These are phyloP conservation scores for Acrobasis consociella DNA, from an alignment of 2,888 invertebrate genomes.

Conservation along the genomic window DNA sequence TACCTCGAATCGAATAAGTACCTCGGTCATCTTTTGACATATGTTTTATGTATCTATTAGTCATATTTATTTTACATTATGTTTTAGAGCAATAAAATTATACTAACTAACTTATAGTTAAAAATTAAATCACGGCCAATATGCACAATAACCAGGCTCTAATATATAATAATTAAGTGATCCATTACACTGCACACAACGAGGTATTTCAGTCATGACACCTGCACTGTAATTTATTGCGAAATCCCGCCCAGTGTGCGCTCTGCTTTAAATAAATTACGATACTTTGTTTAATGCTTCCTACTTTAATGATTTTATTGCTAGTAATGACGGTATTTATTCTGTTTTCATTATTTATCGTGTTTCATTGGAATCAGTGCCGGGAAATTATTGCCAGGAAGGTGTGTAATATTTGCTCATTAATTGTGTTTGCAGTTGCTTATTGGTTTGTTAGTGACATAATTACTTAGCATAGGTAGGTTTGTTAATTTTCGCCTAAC, in stretches of 20 bases:
- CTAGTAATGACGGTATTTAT: conserved; percentile 17
- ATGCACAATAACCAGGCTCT: conserved; percentile 15
- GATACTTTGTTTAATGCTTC: conserved; percentile 27
- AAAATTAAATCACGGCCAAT: conserved; percentile 7
- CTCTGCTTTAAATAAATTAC: conserved; percentile 30
- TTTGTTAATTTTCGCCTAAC: too few species aligned
- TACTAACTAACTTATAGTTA: not conserved
- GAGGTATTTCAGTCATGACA: conserved; percentile 33
- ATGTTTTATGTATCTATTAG: too few species aligned
- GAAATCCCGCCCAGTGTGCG: conserved; percentile 29
- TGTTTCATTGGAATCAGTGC: conserved; percentile 5
- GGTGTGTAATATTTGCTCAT: not conserved
- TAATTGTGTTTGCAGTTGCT: not conserved
- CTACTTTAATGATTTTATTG: conserved; percentile 20
- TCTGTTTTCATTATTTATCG: conserved; percentile 16
- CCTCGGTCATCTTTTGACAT: too few species aligned
- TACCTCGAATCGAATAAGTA: too few species aligned
- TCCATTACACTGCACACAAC: conserved; percentile 4
- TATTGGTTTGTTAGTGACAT: too few species aligned
- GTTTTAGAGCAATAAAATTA: too few species aligned
- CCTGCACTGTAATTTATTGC: conserved; percentile 37
- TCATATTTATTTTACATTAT: too few species aligned
- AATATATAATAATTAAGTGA: conserved; percentile 19
- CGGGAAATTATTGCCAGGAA: conserved; percentile 1
- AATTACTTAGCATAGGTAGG: too few species aligned